Conservation (phyloP, 2,888 invertebrate genomes). For the Bombylius major region DNA sequence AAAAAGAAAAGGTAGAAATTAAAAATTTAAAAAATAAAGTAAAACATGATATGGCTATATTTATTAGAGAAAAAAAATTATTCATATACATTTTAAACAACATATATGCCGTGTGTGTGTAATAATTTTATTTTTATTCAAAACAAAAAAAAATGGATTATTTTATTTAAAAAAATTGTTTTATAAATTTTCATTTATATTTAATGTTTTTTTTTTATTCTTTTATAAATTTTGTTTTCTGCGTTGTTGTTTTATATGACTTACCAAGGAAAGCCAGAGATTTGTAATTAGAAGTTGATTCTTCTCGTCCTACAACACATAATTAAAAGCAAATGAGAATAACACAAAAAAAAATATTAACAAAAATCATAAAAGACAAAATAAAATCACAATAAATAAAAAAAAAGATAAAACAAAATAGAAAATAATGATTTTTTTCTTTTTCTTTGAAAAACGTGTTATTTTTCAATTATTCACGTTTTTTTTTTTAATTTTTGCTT, state of each 20-base stretch:
- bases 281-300: slow-evolving; percentile 91
- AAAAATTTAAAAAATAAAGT: no score
- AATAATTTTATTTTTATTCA: not conserved
- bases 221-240: slow-evolving; percentile 29
- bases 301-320: slow-evolving; percentile 76
- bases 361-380: not conserved
- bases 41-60: no score
- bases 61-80: no score
- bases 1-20: no score
- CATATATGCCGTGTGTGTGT: slow-evolving; percentile 24
- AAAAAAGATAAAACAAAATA: not conserved
- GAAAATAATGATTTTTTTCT: not conserved
- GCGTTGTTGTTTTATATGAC: slow-evolving; percentile 39
- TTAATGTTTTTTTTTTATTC: slow-evolving; percentile 7
- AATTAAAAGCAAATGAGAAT: slow-evolving; percentile 18
- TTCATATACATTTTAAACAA: no score
- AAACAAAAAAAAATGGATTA: no score
- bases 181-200: not conserved
- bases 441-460: no score
- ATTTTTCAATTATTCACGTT: no score
- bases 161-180: no score
- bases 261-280: slow-evolving; percentile 92
- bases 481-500: no score
- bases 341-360: slow-evolving; percentile 10
- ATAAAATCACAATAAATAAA: no score